Conservation (phyloP, 2,797 vertebrate species). For the Thamnophis elegans region DNA sequence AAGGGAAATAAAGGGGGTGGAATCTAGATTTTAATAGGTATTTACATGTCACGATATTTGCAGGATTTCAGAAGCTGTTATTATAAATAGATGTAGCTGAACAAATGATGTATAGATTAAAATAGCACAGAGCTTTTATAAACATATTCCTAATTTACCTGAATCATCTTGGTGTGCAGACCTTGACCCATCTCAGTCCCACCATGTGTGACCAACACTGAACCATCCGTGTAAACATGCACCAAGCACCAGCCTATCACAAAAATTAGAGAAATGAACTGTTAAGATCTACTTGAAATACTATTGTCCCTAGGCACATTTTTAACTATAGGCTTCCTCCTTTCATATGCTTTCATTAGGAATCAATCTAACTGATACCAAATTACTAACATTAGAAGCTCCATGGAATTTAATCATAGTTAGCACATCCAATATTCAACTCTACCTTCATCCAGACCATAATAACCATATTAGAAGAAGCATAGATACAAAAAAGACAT, state of each 20-base stretch:
- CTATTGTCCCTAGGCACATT: not conserved
- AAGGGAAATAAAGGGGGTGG: not conserved
- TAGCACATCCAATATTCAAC: not conserved
- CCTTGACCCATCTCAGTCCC: slow-evolving; percentile 98
- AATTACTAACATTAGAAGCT: not conserved
- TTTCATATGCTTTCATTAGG: not conserved
- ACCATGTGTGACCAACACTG: slow-evolving; percentile 89
- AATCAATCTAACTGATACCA: not conserved
- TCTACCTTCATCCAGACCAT: not conserved
- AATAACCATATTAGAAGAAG: not conserved
- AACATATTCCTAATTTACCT: slow-evolving; percentile 68
- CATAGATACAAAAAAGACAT: not conserved
- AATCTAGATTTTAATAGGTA: not conserved
- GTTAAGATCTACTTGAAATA: not conserved
- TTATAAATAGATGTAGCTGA: not conserved
- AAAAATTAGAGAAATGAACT: not conserved
- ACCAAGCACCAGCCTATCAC: slow-evolving; percentile 87
- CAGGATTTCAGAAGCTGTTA: not conserved
- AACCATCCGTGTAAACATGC: slow-evolving; percentile 93
- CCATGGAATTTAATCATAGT: not conserved
- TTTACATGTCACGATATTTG: not conserved
- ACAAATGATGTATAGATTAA: slow-evolving; percentile 1
- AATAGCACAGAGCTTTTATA: not conserved
- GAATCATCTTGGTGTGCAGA: slow-evolving; percentile 96
- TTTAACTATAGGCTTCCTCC: not conserved